Evolutionary conservation across 2,888 invertebrate genomes (phyloP), one percentile per base, ranked within the genome.

Genomic region (Papilio protenor): DNA sequence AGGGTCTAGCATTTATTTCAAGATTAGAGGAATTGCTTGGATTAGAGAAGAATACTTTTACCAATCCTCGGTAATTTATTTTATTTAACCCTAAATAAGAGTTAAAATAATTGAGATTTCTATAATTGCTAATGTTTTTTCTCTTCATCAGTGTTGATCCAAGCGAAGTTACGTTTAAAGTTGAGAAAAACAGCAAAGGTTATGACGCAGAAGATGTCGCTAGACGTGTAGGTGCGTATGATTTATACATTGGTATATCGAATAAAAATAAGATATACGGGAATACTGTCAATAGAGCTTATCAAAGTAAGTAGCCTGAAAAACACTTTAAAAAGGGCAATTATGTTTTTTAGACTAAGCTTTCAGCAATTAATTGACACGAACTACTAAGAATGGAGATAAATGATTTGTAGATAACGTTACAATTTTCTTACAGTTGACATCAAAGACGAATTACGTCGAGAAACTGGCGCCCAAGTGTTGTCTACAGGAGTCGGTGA

Each of bases 111-210:
- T 23, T n/a, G n/a, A n/a, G n/a, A 49, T 61, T 59, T 14, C 23
- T 27, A 14, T 23, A 27, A 40, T n/a, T 66, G 11, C 23, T 33
- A 11, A 18, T 27, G 21, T 3, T 21, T 61, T 45, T 52, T 23
- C 69, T 75, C 82, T 84, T 81, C 95, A 95, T 77, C 87, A 97
- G 98, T 80, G 96, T 97, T 80, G 97, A 97, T 83, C 95, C 96
- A 21, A 96, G 96, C 81, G 97, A 97, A 91, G 97, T 98, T 0
- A 96, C 96, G 0, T 98, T 97, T 87, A 96, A 96, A 93, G 97
- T 97, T 2, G 95, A 95, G 78, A 95, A 96, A 74, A 97, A 96
- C 83, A 94, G 92, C 79, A 95, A 96, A 84, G 96, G 96, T 23
- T 94, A 96, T 81, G 96, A 96, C 84, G 96, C 97, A 1, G 95